Evolutionary conservation across 2,113 vertebrate genomes (phyloP), one percentile per base, ranked within the genome.

Genomic region (Blennius ocellaris): DNA sequence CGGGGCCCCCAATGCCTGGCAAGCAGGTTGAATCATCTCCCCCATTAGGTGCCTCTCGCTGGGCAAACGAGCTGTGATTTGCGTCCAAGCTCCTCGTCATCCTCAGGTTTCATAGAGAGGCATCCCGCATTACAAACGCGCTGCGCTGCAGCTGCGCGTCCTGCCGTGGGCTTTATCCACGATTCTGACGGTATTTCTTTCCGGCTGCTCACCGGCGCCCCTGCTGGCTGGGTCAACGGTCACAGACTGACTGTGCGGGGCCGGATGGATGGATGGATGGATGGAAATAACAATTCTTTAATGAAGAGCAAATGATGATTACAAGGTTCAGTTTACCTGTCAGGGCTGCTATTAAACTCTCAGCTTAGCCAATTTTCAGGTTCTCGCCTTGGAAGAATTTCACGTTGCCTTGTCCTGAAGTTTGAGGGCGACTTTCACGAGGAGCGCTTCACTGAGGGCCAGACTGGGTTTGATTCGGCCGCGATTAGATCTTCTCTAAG

Each of bases 31-130:
- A 85, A 78, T 85, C 49, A 77, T 73, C 65, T 74, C 54, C 67
- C 61, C 70, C 14, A 58, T 85, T 81, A 82, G 48, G 59, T 37
- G 0, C 52, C 64, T 59, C 81, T 77, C 38, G 51, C 69, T 30
- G 76, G 54, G 85, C 66, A 37, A 66, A 72, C 80, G 71, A 81
- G 76, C 85, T 81, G 82, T 41, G 74, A 77, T 86, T 73, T 81
- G 82, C 73, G 85, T 81, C 72, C 77, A 41, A 83, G 69, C 78
- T 85, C 73, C 85, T 87, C 70, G 51, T 50, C 41, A n/a, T 67
- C 79, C 44, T 52, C 57, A 73, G 69, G 74, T 85, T 88, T 86
- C 52, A 41, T 66, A 2, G 63, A 63, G 76, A 72, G 76, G 71
- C 49, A 73, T 83, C 77, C 83, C 64, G 80, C 78, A 80, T 82